A percentile compares a stretch with the other conserved stretches of the same genome.
Evolutionary conservation across 2,113 vertebrate genomes (phyloP).

Genomic region (Chrysochloris asiatica): DNA sequence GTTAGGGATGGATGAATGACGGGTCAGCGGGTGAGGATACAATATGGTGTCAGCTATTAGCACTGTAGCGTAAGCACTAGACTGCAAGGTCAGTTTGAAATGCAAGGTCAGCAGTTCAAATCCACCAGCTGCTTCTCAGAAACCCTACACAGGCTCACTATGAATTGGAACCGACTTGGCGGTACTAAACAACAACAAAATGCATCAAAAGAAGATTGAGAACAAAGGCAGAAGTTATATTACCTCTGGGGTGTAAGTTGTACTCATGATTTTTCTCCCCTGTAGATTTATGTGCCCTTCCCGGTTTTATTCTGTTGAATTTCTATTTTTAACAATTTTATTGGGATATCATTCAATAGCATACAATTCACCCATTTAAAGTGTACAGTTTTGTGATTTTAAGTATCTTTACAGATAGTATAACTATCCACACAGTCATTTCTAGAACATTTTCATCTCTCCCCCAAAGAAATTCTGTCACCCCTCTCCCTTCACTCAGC

Average conservation of each 20-base stretch:
- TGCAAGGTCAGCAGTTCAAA: too few species aligned
- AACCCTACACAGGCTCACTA: too few species aligned
- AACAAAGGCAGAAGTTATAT: background rate
- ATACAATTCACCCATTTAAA: background rate
- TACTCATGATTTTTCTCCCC: background rate
- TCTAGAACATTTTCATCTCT: background rate
- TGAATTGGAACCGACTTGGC: too few species aligned
- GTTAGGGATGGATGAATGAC: too few species aligned
- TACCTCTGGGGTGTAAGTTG: background rate
- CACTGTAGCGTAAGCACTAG: too few species aligned
- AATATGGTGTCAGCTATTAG: background rate
- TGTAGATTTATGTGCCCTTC: background rate
- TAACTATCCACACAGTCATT: background rate
- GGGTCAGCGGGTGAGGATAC: too few species aligned
- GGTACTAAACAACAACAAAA: too few species aligned
- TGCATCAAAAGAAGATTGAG: background rate
- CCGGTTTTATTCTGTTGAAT: background rate
- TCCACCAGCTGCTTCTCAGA: too few species aligned
- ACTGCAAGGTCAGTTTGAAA: too few species aligned
- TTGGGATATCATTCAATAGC: background rate
- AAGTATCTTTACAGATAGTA: background rate
- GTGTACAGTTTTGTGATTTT: background rate
- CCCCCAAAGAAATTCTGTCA: background rate
- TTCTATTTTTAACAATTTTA: background rate
- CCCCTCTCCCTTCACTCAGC: background rate